Conservation (phyloP, 2,888 invertebrate genomes). For the Cinara cedri region DNA sequence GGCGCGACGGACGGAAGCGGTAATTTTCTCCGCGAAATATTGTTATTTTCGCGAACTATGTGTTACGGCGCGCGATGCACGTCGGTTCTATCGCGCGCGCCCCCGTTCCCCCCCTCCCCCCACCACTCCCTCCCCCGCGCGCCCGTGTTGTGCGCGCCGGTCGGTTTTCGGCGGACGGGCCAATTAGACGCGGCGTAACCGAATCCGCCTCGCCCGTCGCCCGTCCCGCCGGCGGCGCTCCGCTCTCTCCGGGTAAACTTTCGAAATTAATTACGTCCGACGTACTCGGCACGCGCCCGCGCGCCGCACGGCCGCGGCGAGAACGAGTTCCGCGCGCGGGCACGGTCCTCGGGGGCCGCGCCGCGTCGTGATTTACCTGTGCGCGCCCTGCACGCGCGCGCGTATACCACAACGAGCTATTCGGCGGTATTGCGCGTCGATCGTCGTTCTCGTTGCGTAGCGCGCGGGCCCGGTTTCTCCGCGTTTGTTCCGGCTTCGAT, state of each 20-base stretch:
- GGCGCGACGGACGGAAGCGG: no score
- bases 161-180: conserved; percentile 2
- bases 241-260: conserved; percentile 30
- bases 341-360: no score
- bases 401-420: background rate
- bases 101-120: background rate
- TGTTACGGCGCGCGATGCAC: background rate
- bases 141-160: background rate
- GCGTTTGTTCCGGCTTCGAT: no score
- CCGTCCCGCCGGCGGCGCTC: background rate
- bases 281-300: background rate
- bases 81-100: background rate
- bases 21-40: background rate
- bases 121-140: no score
- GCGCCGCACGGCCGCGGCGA: background rate
- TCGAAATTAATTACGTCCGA: conserved; percentile 44
- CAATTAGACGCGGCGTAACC: conserved; percentile 20
- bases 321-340: no score
- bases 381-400: background rate
- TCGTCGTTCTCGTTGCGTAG: no score
- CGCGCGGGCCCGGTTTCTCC: no score
- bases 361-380: no score
- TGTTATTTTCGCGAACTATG: background rate
- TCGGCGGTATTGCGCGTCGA: background rate
- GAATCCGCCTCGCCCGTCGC: background rate